Base-by-base conservation (phyloP, 1,140 invertebrate species). In the Drosophila pruinosa region DNA sequence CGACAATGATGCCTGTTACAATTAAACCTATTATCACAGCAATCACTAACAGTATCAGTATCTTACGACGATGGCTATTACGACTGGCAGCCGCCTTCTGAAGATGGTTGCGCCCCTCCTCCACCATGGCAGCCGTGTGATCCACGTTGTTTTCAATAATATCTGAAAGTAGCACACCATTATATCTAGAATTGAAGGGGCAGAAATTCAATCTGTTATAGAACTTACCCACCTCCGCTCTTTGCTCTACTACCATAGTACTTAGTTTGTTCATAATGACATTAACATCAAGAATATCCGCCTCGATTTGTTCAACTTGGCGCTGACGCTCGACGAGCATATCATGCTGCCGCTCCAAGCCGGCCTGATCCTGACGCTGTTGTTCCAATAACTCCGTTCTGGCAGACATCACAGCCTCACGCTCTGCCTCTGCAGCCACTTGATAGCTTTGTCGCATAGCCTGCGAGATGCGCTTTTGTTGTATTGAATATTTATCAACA, bases 251-350 rank as follows among this genome's bases (percentile, higher is more conserved):
- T 1, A 98, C 96, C 81, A 98, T 91, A 38, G 93, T 94, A 3
- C 94, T 95, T n/a, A 99, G 92, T 76, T 97, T 95, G 64, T 95
- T 94, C 95, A 98, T 98, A 53, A 99, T 98, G 91, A 97, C 94
- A 91, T 98, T 98, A 0, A 98, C 95, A 92, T 98, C 97, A 54
- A 97, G 92, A 57, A 99, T 96, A 91, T 98, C 96, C 2, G 94
- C 94, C 92, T 98, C 96, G 43, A 97, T 96, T 88, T 94, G 93
- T 70, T 93, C 93, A 61, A 97, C 94, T 88, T 95, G 93, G 15
- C 94, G 93, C 76, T 96, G 95, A 34, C 95, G 93, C 67, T 97
- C 96, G 19, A 95, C 71, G 36, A 96, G 78, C 92, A 97, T 93
- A 90, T 96, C 95, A 91, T 97, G 96, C 91, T 96, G 95, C 91